Evolutionary conservation across 2,113 vertebrate genomes (phyloP).

Genomic region (Bubalus kerabau): DNA sequence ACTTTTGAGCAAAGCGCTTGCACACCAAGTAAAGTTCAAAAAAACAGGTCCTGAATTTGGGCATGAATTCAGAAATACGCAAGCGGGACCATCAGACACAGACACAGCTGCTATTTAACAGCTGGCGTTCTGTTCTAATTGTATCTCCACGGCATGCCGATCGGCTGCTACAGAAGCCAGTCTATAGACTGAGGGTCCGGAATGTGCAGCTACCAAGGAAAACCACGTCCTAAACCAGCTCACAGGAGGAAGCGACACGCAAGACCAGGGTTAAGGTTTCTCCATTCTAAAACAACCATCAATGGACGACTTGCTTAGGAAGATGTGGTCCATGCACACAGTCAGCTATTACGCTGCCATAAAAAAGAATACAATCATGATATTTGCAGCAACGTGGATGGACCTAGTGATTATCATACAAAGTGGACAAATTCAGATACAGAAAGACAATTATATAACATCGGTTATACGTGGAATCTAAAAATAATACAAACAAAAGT

Average conservation of each 20-base stretch:
- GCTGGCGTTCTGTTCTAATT: not conserved
- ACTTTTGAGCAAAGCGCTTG: too few species aligned
- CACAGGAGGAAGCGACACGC: accelerated
- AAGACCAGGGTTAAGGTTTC: not conserved
- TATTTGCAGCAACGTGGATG: too few species aligned
- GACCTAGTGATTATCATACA: not conserved
- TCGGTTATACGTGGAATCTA: not conserved
- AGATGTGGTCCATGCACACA: not conserved
- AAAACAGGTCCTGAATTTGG: not conserved
- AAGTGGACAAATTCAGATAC: not conserved
- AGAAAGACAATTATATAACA: not conserved
- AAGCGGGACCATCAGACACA: not conserved
- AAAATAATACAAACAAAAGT: not conserved
- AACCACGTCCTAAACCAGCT: too few species aligned
- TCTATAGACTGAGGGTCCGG: not conserved
- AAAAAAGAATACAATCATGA: too few species aligned
- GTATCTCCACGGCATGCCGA: accelerated
- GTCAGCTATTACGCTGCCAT: accelerated
- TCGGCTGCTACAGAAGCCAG: too few species aligned
- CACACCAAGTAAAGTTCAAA: not conserved
- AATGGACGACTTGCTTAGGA: not conserved
- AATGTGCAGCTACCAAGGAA: accelerated
- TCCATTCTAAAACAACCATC: not conserved
- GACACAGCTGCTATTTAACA: not conserved
- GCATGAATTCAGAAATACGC: not conserved